Evolutionary conservation across 2,888 invertebrate genomes (phyloP).

Genomic region (Heliothis peltigera): DNA sequence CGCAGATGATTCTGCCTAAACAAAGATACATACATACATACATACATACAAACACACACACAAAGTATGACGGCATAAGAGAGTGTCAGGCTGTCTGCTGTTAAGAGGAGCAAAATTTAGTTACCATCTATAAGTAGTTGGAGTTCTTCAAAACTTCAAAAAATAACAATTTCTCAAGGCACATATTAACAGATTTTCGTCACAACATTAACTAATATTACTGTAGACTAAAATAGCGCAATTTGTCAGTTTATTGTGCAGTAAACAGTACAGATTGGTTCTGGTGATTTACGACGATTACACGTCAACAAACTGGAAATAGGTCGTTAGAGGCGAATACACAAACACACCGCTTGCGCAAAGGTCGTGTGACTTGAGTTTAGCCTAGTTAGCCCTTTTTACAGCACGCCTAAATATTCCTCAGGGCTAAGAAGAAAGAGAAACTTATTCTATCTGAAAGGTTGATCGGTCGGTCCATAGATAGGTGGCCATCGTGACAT

Average conservation of each 20-base stretch:
- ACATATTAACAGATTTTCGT: background rate
- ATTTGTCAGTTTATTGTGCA: conserved; percentile 32
- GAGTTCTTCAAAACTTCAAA: too few species aligned
- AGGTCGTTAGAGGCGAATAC: conserved; percentile 39
- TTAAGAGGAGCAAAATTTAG: too few species aligned
- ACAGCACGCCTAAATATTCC: too few species aligned
- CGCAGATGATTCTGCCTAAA: background rate
- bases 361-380: conserved; percentile 8
- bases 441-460: too few species aligned
- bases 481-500: too few species aligned
- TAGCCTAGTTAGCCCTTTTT: background rate
- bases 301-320: conserved; percentile 53
- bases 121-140: too few species aligned
- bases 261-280: conserved; percentile 43
- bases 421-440: too few species aligned
- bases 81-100: too few species aligned
- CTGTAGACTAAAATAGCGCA: conserved; percentile 9
- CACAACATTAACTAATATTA: background rate
- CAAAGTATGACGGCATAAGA: background rate
- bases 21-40: background rate
- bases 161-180: background rate
- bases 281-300: conserved; percentile 43
- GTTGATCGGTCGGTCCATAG: too few species aligned
- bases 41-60: background rate
- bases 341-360: conserved; percentile 23